These are phyloP conservation scores for Oostethus manadensis DNA, from an alignment of 2,113 vertebrate genomes.

Conservation along the genomic window DNA sequence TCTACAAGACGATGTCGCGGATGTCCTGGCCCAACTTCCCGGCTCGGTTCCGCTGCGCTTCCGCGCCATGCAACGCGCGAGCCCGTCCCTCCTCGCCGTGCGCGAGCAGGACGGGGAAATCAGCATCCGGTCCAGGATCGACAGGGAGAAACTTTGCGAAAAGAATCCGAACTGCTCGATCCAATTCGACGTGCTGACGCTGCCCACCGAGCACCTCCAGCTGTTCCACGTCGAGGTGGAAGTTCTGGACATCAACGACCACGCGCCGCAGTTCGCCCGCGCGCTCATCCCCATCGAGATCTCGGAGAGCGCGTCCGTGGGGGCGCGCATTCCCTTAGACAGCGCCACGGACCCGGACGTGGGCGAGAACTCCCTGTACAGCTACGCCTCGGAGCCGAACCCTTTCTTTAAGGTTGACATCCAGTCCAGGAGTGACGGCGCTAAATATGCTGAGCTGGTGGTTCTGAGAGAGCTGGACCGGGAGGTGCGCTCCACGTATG, in stretches of 20 bases:
- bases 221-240: slow-evolving; percentile 94
- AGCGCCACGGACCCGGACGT: slow-evolving; percentile 93
- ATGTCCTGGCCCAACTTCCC: slow-evolving; percentile 82
- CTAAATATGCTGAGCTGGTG: slow-evolving; percentile 89
- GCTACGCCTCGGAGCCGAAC: slow-evolving; percentile 84
- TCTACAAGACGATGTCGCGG: slow-evolving; percentile 86
- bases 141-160: slow-evolving; percentile 95
- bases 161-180: slow-evolving; percentile 94
- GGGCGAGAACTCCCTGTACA: slow-evolving; percentile 89
- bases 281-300: slow-evolving; percentile 90
- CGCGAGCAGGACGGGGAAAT: slow-evolving; percentile 92
- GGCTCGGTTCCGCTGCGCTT: slow-evolving; percentile 84
- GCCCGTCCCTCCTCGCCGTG: slow-evolving; percentile 79
- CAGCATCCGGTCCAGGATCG: slow-evolving; percentile 87
- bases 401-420: slow-evolving; percentile 88
- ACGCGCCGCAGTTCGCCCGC: slow-evolving; percentile 90
- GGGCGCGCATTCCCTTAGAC: slow-evolving; percentile 92
- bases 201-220: slow-evolving; percentile 94
- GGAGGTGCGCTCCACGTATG: slow-evolving; percentile 83
- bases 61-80: slow-evolving; percentile 86
- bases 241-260: slow-evolving; percentile 95
- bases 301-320: slow-evolving; percentile 88
- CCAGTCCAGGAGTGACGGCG: slow-evolving; percentile 85
- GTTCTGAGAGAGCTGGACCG: slow-evolving; percentile 87
- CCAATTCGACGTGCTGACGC: slow-evolving; percentile 93